Evolutionary conservation across 1,140 invertebrate genomes (phyloP).

Genomic region (Phortica variegata): DNA sequence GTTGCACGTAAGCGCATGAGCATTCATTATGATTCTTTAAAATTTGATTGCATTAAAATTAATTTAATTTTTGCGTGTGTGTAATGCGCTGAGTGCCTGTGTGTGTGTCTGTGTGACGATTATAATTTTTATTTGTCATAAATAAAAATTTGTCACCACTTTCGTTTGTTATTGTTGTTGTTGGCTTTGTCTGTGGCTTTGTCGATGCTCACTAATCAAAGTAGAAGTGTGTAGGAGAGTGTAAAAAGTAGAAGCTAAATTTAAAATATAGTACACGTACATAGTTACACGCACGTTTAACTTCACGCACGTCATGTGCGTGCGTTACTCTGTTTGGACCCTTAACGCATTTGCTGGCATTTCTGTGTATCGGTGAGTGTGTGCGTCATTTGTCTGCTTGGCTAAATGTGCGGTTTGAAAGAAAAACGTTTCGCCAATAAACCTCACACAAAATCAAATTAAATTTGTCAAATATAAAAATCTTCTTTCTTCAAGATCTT

Average conservation of each 20-base stretch:
- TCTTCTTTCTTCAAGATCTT: not conserved
- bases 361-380: too few relatives aligned
- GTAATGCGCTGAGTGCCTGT: too few relatives aligned
- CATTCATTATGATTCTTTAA: not conserved
- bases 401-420: not conserved
- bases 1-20: not conserved
- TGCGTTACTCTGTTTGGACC: not conserved
- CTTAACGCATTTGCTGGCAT: too few relatives aligned
- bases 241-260: too few relatives aligned
- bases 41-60: constrained; percentile 19
- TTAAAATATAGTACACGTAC: constrained; percentile 11
- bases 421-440: constrained; percentile 51
- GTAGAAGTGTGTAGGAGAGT: too few relatives aligned
- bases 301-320: constrained; percentile 1
- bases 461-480: constrained; percentile 52
- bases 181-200: too few relatives aligned
- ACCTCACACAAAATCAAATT: constrained; percentile 55
- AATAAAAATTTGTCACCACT: too few relatives aligned
- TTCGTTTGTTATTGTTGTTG: too few relatives aligned
- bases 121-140: too few relatives aligned
- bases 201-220: too few relatives aligned
- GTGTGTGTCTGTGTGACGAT: too few relatives aligned
- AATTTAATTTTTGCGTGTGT: constrained; percentile 37
- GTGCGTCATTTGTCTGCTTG: too few relatives aligned
- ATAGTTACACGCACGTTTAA: constrained; percentile 29